Conservation (phyloP, 2,797 vertebrate species). For the Bucorvus abyssinicus region DNA sequence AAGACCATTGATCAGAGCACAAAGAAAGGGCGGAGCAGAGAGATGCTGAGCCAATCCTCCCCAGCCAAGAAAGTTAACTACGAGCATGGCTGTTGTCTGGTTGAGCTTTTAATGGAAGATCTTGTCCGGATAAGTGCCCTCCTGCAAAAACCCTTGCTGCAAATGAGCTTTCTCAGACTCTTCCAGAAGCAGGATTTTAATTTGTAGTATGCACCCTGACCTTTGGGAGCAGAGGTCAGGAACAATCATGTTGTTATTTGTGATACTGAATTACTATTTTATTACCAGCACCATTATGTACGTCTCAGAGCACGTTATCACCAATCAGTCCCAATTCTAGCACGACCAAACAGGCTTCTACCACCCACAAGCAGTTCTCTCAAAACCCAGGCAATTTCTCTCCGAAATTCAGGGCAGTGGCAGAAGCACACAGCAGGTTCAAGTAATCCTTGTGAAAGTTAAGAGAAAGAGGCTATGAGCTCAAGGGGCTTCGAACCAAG, state of each 20-base stretch:
- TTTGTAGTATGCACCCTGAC: background rate
- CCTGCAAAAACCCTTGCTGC: background rate
- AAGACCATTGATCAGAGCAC: background rate
- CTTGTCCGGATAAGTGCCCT: accelerated
- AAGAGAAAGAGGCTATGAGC: background rate
- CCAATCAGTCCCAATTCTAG: background rate
- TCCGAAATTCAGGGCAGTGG: background rate
- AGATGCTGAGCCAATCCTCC: background rate
- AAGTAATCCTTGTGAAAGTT: background rate
- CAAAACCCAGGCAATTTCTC: background rate
- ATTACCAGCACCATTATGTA: background rate
- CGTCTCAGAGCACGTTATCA: background rate
- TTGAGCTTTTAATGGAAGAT: background rate
- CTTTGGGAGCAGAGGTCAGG: background rate
- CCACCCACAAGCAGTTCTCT: background rate
- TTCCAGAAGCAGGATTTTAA: background rate
- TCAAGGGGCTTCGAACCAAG: background rate
- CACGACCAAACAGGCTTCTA: background rate
- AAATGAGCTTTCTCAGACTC: background rate
- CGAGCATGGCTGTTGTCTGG: background rate
- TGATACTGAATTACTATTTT: background rate
- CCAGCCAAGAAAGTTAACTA: background rate
- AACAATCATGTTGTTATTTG: background rate
- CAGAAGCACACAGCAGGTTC: background rate
- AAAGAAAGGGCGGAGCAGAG: background rate